Percentiles rank a stretch among this genome's conserved stretches.
Evolutionary conservation across 64 coral and sea anemone genomes (phyloP).

Genomic region (Montipora foliosa): DNA sequence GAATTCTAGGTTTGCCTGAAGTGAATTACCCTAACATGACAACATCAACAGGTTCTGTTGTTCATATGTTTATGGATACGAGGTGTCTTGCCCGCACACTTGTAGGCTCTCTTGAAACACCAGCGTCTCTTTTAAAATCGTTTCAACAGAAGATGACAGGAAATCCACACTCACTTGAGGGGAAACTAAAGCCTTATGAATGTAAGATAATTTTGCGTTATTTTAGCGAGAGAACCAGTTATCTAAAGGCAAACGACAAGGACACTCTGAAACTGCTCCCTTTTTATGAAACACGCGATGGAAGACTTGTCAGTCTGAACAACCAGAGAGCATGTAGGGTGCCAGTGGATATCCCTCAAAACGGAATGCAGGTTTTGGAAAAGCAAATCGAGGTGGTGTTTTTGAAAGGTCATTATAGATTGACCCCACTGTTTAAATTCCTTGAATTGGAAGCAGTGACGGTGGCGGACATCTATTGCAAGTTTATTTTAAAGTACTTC

Average conservation of each 20-base stretch:
- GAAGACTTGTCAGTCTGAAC: neutral
- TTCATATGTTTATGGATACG: neutral
- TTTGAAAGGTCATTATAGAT: slow-evolving; percentile 15
- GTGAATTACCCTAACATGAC: neutral
- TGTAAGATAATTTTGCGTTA: neutral
- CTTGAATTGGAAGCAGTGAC: slow-evolving; percentile 16
- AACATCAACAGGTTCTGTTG: neutral
- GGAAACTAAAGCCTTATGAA: neutral
- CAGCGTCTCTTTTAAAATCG: neutral
- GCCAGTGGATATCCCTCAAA: slow-evolving; percentile 14
- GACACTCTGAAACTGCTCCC: neutral
- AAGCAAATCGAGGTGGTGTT: neutral
- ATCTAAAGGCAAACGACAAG: neutral
- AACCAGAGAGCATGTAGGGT: neutral
- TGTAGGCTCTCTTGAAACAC: slow-evolving; percentile 44
- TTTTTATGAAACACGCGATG: slow-evolving; percentile 36
- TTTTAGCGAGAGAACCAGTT: neutral
- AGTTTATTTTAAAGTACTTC: slow-evolving; percentile 49
- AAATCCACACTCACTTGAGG: neutral
- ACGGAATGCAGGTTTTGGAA: slow-evolving; percentile 7
- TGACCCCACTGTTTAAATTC: slow-evolving; percentile 14
- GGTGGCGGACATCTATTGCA: slow-evolving; percentile 53
- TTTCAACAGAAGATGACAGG: neutral
- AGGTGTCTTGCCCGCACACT: neutral
- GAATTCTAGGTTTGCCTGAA: slow-evolving; percentile 22